phyloP scores from a whole-genome alignment of 2,113 vertebrate species.

The Eira barbara region DNA sequence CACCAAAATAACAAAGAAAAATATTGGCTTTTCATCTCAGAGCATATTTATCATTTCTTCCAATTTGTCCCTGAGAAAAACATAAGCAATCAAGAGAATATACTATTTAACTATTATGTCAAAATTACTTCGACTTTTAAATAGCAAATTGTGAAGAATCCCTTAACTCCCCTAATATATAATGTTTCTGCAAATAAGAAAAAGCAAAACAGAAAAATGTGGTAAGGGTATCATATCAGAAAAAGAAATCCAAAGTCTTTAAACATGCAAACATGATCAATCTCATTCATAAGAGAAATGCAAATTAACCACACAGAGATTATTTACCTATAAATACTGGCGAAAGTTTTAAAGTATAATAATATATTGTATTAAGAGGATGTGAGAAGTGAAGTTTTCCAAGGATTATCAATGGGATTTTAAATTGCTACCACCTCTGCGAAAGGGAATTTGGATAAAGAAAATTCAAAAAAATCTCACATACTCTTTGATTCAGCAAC shows the following conservation, averaged over 20 bases:
- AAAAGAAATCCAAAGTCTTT: not conserved
- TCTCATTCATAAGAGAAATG: not conserved
- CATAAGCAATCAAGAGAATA: not conserved
- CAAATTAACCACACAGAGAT: not conserved
- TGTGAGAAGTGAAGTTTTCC: not conserved
- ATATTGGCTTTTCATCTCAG: not conserved
- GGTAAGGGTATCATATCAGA: not conserved
- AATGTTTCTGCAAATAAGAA: not conserved
- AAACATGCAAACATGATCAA: not conserved
- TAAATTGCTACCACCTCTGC: not conserved
- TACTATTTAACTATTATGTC: not conserved
- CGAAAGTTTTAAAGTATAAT: not conserved
- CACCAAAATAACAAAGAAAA: not conserved
- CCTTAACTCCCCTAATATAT: not conserved
- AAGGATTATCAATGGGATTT: not conserved
- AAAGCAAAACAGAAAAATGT: not conserved
- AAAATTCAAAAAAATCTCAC: not conserved
- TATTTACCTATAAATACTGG: not conserved
- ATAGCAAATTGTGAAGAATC: conserved; percentile 6
- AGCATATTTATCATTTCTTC: not conserved
- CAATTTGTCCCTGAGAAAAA: not conserved
- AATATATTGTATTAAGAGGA: not conserved
- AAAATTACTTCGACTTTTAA: conserved; percentile 18
- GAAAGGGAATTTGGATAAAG: not conserved
- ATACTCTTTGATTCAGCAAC: not conserved